Evolutionary conservation across 2,888 invertebrate genomes (phyloP), one percentile per base, ranked within the genome.

Genomic region (Drosophila diplacantha): DNA sequence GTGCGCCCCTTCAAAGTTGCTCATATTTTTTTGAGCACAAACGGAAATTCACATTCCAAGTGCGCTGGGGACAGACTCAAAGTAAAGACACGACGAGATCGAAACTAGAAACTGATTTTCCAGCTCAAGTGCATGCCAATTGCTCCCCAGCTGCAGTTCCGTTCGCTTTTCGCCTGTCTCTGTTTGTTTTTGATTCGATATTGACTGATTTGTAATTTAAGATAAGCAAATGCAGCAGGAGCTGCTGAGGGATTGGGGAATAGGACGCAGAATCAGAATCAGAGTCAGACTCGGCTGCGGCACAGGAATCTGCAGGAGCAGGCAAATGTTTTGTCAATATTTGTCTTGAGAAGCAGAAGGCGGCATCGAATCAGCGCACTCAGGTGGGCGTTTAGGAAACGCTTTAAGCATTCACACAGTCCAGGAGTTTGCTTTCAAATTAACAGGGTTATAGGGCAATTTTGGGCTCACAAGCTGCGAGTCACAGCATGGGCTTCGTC

Each of bases 201-300:
- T 80, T 78, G 81, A 81, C 83, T 80, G 80, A 80, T 83, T 80
- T 83, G 80, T 83, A 81, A 80, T 81, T 80, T 80, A 78, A 83
- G 83, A 81, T 81, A 81, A 80, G 75, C 79, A 77, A 79, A 75
- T 81, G 81, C 73, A 73, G 77, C 73, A 22, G 62, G 46, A 55
- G 50, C 47, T 18, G 52, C 20, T 44, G 24, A 44, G 32, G 62
- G 24, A 55, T 39, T 46, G 29, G 38, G 46, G 24, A 46, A 41
- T 56, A 22, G 12, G 18, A 24, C 50, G 54, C 20, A 7, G 26
- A 44, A 43, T 43, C 41, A 1, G 51, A 43, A 37, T 41, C 38
- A 22, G 18, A 38, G 11, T 20, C 18, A 20, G 20, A 20, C 20
- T 38, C 14, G 20, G 43, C 35, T 9, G 14, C 41, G 41, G 39